Base-by-base conservation (phyloP, 2,113 vertebrate genomes). In the Nothocercus nigrocapillus region DNA sequence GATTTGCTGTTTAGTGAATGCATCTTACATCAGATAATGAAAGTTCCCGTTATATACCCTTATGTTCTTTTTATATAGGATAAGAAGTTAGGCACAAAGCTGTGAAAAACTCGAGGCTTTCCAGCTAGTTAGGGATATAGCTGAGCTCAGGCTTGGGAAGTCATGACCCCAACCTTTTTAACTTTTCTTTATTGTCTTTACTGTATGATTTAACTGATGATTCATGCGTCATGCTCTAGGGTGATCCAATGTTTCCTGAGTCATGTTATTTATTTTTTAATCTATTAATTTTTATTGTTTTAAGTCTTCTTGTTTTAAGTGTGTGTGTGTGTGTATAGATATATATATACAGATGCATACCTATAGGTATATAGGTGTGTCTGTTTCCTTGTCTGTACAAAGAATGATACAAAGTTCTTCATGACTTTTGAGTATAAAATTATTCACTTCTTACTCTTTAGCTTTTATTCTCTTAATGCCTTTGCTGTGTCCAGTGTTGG, bases 211-310 rank as follows among this genome's bases (percentile, higher is more conserved):
- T 74, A 85, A 58, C 59, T 90, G 34, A 13, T 96, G 91, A 95
- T 25, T 95, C 86, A 88, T 59, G 82, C 36, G 56, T 80, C 73
- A 14, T 0, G 1, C 73, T 86, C 47, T 49, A 51, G 68, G 61
- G 13, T 97, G 95, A 97, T 76, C 88, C 95, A 88, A 88, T 95
- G 58, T 67, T 94, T 96, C 93, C 86, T 47, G 59, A 83, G 32
- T 83, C 20, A 2, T 83, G 25, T 74, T 6, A 28, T 38, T 64
- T 75, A 58, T 58, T 75, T 89, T 63, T 27, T 76, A 75, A 58
- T 84, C 68, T 77, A 20, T 59, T 76, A 18, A 38, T 84, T 91
- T 47, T 84, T 56, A 42, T 22, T 91, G 20, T 67, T 69, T 77
- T 54, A 88, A 77, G 81, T 36, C 49, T 20, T 42, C 19, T 79